Base-by-base conservation (phyloP, 2,113 vertebrate genomes). In the Mesembrinibis cayennensis region DNA sequence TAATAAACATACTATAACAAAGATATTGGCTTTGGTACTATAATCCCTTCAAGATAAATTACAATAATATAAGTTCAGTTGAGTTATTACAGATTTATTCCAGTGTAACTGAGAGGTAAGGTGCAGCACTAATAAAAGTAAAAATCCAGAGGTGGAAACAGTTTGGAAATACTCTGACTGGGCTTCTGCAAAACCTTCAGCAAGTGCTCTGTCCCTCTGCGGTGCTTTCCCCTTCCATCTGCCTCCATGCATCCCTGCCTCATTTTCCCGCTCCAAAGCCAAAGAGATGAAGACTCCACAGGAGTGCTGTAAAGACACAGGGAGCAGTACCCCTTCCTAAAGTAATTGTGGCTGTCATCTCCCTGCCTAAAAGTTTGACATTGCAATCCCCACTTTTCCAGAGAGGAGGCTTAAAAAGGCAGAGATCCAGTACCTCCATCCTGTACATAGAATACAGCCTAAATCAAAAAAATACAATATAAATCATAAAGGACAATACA, bases 341-440 rank as follows among this genome's bases (percentile, higher is more conserved):
- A 3, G 13, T 14, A 76, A 65, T 4, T 45, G 19, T 44, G 47
- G 13, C 6, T 53, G 6, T 42, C 1, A 0, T 85, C 9, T 55
- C 11, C 15, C 17, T n/a, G 29, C 6, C 59, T 66, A 44, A 27
- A 87, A 22, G 10, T 40, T 71, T 47, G 14, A 18, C 22, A 42
- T 14, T 38, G 32, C 8, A 81, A 45, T 87, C 10, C 10, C 2
- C 3, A 14, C 7, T 63, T 80, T 59, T 70, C 27, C 30, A 77
- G 20, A 10, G 25, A 76, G 13, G 4, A 82, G 10, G 30, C 7
- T 3, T 3, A 3, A 45, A 82, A 77, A 21, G 3, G 13, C 7
- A 67, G 56, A 79, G 7, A 69, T 9, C 3, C 11, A 47, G 7
- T n/a, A n/a, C 10, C 8, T 73, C 27, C 36, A 45, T 23, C 17